A percentile compares a stretch with the other conserved stretches of the same genome.
Conservation (phyloP, 1,140 invertebrate species). For the Notospermus geniculatus region DNA sequence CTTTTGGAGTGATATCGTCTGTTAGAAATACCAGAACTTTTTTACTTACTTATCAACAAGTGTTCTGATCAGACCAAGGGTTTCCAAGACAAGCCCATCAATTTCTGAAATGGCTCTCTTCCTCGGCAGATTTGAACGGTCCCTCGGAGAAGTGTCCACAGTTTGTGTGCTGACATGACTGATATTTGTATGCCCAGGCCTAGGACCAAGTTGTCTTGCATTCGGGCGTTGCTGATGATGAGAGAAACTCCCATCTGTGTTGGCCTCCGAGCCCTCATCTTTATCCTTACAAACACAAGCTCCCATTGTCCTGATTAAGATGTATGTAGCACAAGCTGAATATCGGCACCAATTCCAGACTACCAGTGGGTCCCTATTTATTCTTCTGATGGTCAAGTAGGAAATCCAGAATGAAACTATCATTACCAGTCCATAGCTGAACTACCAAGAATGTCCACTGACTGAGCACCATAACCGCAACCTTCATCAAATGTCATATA, state of each 20-base stretch:
- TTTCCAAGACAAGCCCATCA: conserved; percentile 71
- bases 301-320: conserved; percentile 28
- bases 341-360: background rate
- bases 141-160: background rate
- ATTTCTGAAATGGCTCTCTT: conserved; percentile 14
- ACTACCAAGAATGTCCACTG: background rate
- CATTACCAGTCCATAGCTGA: conserved; percentile 11
- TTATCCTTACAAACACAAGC: conserved; percentile 45
- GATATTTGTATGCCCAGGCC: background rate
- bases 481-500: too few relatives aligned
- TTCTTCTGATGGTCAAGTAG: background rate
- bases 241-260: too few relatives aligned
- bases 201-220: background rate
- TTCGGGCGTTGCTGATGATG: too few relatives aligned
- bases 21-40: too few relatives aligned
- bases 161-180: background rate
- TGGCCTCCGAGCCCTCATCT: too few relatives aligned
- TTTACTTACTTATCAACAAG: conserved; percentile 82
- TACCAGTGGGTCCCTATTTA: conserved; percentile 1
- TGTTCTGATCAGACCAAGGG: conserved; percentile 73
- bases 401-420: conserved; percentile 25
- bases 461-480: too few relatives aligned
- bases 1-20: too few relatives aligned
- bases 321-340: too few relatives aligned
- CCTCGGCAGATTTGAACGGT: too few relatives aligned